A percentile compares a stretch with the other conserved stretches of the same genome.
Evolutionary conservation across 2,113 vertebrate species (phyloP).

Genomic region (Pseudolaguvia tuberculata): DNA sequence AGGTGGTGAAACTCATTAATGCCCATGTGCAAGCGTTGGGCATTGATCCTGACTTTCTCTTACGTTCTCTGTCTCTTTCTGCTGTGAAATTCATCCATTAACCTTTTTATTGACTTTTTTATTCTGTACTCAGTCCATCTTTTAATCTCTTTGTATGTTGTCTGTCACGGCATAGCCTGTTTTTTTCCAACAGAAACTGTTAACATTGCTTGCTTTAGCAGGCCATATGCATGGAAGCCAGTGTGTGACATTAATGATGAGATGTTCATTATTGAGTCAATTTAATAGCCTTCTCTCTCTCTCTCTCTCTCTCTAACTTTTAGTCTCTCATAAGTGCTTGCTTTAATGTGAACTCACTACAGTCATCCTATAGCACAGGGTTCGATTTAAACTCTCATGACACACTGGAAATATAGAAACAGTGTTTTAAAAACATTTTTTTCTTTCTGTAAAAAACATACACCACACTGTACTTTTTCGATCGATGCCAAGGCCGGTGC

Average conservation of each 20-base stretch:
- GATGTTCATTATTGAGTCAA: slow-evolving; percentile 82
- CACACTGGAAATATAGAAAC: not conserved
- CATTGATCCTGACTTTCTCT: slow-evolving; percentile 73
- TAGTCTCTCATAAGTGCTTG: slow-evolving; percentile 66
- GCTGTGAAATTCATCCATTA: slow-evolving; percentile 86
- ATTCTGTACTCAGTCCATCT: slow-evolving; percentile 52
- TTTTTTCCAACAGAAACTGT: slow-evolving; percentile 49
- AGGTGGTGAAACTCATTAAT: slow-evolving; percentile 82
- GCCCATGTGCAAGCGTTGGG: slow-evolving; percentile 90
- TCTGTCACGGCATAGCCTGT: not conserved
- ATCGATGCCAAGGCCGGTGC: too few relatives aligned
- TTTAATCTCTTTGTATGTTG: slow-evolving; percentile 52
- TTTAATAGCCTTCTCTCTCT: slow-evolving; percentile 60
- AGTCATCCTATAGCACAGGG: slow-evolving; percentile 78
- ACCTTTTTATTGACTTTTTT: slow-evolving; percentile 74
- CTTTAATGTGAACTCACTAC: slow-evolving; percentile 58
- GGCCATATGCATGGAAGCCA: slow-evolving; percentile 88
- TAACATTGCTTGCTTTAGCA: slow-evolving; percentile 66
- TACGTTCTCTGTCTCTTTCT: slow-evolving; percentile 65
- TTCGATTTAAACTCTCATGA: slow-evolving; percentile 82
- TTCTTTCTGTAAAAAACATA: not conserved
- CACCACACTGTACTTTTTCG: not conserved
- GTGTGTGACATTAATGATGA: slow-evolving; percentile 82
- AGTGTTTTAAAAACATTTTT: not conserved
- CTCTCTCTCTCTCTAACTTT: slow-evolving; percentile 32